A percentile compares a stretch with the other conserved stretches of the same genome.
These are phyloP conservation scores for Okapia johnstoni DNA, from an alignment of 2,113 vertebrate species.

Conservation along the genomic window DNA sequence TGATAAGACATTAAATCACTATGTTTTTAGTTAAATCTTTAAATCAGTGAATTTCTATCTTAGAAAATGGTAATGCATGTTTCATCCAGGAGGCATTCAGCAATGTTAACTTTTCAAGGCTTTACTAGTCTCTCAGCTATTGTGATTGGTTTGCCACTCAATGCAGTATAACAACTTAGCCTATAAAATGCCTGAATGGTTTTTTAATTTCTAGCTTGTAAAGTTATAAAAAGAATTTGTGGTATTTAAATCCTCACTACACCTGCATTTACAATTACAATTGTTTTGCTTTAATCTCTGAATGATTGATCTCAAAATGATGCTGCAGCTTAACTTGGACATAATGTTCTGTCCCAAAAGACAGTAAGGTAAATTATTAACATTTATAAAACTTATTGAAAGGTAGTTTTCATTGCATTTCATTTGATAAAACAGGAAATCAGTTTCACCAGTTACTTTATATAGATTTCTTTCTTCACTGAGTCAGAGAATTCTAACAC, in stretches of 20 bases:
- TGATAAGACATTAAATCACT: neutral
- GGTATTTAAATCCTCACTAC: neutral
- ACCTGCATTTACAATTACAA: constrained; percentile 29
- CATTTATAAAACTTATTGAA: constrained; percentile 3
- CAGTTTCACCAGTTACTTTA: neutral
- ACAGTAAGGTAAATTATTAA: constrained; percentile 30
- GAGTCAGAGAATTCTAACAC: constrained; percentile 7
- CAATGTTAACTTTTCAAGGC: neutral
- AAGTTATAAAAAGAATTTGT: constrained; percentile 17
- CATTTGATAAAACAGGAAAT: neutral
- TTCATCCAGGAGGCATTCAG: neutral
- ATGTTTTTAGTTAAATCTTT: constrained; percentile 3
- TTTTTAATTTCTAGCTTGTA: constrained; percentile 3
- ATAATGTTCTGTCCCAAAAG: constrained; percentile 10
- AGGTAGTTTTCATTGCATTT: constrained; percentile 12
- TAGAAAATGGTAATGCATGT: neutral
- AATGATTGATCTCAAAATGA: constrained; percentile 50
- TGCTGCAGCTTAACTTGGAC: neutral
- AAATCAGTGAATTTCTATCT: neutral
- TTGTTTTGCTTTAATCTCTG: constrained; percentile 48
- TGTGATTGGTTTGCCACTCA: neutral
- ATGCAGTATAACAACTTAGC: neutral
- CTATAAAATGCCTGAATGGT: neutral
- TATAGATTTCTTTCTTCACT: neutral
- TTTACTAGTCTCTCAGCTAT: neutral